A percentile compares a stretch with the other conserved stretches of the same genome.
These are phyloP conservation scores for Cebus imitator DNA, from an alignment of 2,113 vertebrate genomes.

Conservation along the genomic window DNA sequence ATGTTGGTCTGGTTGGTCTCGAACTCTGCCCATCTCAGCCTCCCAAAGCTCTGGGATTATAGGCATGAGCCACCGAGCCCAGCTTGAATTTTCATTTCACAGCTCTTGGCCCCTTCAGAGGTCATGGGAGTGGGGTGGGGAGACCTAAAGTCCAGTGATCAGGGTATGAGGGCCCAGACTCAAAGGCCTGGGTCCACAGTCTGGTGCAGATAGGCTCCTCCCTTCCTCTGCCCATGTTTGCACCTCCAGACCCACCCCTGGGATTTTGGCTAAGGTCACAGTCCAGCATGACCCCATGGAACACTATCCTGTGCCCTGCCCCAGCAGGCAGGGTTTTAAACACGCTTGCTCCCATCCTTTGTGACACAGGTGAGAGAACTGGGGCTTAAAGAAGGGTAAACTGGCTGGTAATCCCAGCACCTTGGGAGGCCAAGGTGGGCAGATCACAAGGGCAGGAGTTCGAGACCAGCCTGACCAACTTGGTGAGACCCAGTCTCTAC, in stretches of 20 bases:
- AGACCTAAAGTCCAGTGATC: not conserved
- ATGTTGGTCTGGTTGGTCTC: too few relatives aligned
- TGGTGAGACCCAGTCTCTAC: too few relatives aligned
- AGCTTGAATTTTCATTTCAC: not conserved
- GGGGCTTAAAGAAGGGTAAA: not conserved
- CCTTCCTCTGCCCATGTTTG: not conserved
- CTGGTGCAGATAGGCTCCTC: not conserved
- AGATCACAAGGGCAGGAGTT: too few relatives aligned
- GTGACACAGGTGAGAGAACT: not conserved
- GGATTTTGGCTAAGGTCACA: not conserved
- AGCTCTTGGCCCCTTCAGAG: not conserved
- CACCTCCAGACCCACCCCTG: not conserved
- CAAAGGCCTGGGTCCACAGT: not conserved
- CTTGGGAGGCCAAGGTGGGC: too few relatives aligned
- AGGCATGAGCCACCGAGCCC: too few relatives aligned
- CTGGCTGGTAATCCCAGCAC: too few relatives aligned
- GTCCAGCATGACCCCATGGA: not conserved
- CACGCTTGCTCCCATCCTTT: not conserved
- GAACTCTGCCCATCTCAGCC: too few relatives aligned
- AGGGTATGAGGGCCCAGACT: not conserved
- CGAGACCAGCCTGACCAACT: too few relatives aligned
- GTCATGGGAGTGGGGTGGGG: not conserved
- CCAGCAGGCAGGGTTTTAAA: not conserved
- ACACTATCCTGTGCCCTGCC: not conserved
- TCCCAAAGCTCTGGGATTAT: too few relatives aligned